phyloP scores from a whole-genome alignment of 2,888 invertebrate genomes.

The Chorisops tibialis region DNA sequence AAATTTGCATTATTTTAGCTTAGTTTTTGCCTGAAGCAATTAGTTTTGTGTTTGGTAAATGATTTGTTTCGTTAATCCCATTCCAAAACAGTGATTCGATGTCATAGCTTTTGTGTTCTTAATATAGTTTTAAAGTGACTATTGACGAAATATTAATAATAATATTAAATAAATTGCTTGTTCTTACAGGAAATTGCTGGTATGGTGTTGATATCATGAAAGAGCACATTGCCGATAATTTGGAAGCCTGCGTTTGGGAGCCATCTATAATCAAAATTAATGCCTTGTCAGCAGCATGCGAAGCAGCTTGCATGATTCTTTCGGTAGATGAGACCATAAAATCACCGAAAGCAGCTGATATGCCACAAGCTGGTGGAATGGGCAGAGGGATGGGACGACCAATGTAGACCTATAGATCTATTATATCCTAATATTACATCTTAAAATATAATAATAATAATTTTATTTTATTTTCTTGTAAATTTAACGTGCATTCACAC shows the following conservation, averaged over 20 bases:
- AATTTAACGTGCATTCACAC: too few species aligned
- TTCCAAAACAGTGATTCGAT: background rate
- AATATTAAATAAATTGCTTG: too few species aligned
- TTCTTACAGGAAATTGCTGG: conserved; percentile 70
- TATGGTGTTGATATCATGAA: conserved; percentile 92
- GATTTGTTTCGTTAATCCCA: background rate
- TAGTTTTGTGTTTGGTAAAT: background rate
- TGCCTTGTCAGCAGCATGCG: conserved; percentile 92
- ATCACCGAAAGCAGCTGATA: conserved; percentile 68
- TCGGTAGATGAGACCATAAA: conserved; percentile 99
- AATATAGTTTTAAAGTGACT: too few species aligned
- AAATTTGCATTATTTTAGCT: background rate
- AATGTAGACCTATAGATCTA: conserved; percentile 51
- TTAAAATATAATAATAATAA: too few species aligned
- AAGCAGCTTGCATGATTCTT: conserved; percentile 90
- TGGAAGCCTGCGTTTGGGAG: conserved; percentile 94
- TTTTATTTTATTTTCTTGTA: too few species aligned
- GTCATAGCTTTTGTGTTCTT: background rate
- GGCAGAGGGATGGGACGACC: conserved; percentile 75
- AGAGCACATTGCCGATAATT: conserved; percentile 94
- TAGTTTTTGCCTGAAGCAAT: background rate
- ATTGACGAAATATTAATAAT: too few species aligned
- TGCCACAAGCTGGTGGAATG: conserved; percentile 50
- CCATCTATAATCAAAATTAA: conserved; percentile 96
- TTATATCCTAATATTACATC: background rate